Percentiles rank a stretch among this genome's conserved stretches.
These are phyloP conservation scores for Cheilosia vernalis DNA, from an alignment of 2,888 invertebrate genomes.

Conservation along the genomic window DNA sequence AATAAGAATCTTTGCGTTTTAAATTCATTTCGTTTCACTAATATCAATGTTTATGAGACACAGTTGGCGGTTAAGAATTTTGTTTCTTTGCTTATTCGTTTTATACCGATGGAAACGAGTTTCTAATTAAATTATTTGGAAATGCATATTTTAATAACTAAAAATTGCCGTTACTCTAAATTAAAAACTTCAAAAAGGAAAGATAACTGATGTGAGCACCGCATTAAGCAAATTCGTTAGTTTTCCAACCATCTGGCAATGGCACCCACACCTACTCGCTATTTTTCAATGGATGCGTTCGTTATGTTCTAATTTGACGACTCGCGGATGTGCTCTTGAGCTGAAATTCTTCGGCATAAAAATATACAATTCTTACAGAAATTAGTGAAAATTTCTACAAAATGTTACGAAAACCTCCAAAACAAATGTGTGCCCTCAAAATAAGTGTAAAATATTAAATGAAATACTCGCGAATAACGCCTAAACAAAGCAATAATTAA, in stretches of 20 bases:
- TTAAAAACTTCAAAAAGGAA: no score
- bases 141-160: no score
- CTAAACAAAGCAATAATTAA: conserved; percentile 37
- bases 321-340: conserved; percentile 56
- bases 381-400: conserved; percentile 35
- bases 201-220: conserved; percentile 6
- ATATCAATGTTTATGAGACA: no score
- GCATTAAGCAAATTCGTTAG: conserved; percentile 21
- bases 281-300: conserved; percentile 54
- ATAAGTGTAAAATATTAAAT: conserved; percentile 39
- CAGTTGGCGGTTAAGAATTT: no score
- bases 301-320: conserved; percentile 52
- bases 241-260: conserved; percentile 58
- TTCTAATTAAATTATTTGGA: no score
- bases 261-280: conserved; percentile 62
- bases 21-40: no score
- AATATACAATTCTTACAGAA: conserved; percentile 51
- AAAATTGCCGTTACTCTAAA: no score
- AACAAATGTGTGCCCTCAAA: conserved; percentile 31
- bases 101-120: no score
- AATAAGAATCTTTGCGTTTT: no score
- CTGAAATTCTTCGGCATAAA: conserved; percentile 50
- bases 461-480: conserved; percentile 12
- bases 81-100: no score
- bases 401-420: conserved; percentile 32